Evolutionary conservation across 2,888 invertebrate species (phyloP), one percentile per base, ranked within the genome.

Genomic region (Agrotis clavis): DNA sequence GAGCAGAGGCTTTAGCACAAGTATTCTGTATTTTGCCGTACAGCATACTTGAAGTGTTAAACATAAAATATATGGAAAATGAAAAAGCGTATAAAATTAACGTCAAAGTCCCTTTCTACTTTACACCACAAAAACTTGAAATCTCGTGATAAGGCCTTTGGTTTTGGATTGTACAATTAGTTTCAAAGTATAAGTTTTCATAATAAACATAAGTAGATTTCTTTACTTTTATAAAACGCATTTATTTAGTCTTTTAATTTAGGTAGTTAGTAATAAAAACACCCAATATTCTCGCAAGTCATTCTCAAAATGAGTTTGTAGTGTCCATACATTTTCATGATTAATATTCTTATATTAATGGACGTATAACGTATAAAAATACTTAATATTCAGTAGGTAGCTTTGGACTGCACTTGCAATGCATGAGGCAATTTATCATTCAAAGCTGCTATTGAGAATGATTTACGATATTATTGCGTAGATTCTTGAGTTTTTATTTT

Each of bases 401-500:
- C 50, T 62, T 77, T 74, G 50, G 51, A 60, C 45, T 63, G 79
- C 57, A 64, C 68, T 68, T 64, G 30, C 59, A 35, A 54, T 78
- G 72, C 66, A 77, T 64, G 63, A 71, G 48, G 57, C 53, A 68
- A 73, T 82, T 50, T 47, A 69, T 79, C 59, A 82, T 48, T 63
- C 14, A 56, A 64, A 25, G 41, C 65, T 50, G 18, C 30, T 35
- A 19, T 73, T 78, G 59, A 16, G 50, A 77, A 60, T 79, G 82
- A 80, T 80, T 80, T 82, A 82, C 67, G 73, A 78, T 82, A 67
- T 53, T 61, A 77, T 67, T 67, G 47, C 48, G 16, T 41, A 41
- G 11, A 16, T 60, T 64, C 48, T 47, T 54, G 11, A 50, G 35
- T 35, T 61, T 77, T 71, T 51, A 25, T 9, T 51, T 0, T 48